Conservation (phyloP, 1,140 invertebrate genomes). For the Pentalonia nigronervosa region DNA sequence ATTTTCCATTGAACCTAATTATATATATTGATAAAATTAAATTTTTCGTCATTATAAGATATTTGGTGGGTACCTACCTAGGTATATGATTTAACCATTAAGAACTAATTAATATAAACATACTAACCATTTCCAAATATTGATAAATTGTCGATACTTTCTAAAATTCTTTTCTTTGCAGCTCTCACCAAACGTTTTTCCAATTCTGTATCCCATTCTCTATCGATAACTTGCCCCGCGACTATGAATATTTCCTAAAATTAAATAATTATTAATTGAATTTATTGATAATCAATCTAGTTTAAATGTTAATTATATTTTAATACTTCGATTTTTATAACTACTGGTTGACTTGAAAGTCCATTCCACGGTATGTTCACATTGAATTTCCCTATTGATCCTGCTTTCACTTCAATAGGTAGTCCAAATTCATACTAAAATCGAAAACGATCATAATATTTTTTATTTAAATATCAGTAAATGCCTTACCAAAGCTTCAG, state of each 20-base stretch:
- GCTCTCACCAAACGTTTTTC: constrained; percentile 77
- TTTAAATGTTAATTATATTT: neutral
- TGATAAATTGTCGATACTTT: constrained; percentile 66
- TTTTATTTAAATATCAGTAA: constrained; percentile 6
- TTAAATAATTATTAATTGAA: constrained; percentile 36
- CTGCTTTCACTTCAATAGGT: constrained; percentile 82
- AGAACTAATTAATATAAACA: neutral
- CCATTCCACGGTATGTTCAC: constrained; percentile 81
- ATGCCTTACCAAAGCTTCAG: constrained; percentile 77
- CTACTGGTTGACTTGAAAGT: constrained; percentile 74
- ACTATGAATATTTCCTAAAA: constrained; percentile 76
- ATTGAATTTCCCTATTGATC: constrained; percentile 77
- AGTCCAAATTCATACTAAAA: constrained; percentile 81
- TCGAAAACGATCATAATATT: constrained; percentile 19
- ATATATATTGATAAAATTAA: neutral
- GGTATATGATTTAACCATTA: neutral
- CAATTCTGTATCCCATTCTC: constrained; percentile 76
- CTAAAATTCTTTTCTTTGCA: constrained; percentile 73
- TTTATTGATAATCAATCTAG: neutral
- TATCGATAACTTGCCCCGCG: constrained; percentile 75
- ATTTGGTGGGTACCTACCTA: neutral
- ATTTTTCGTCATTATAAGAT: neutral
- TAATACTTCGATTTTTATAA: constrained; percentile 72
- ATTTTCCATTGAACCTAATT: constrained; percentile 59
- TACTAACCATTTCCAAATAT: constrained; percentile 64